Evolutionary conservation across 2,113 vertebrate species (phyloP), one percentile per base, ranked within the genome.

Genomic region (Oreochromis spilurus): DNA sequence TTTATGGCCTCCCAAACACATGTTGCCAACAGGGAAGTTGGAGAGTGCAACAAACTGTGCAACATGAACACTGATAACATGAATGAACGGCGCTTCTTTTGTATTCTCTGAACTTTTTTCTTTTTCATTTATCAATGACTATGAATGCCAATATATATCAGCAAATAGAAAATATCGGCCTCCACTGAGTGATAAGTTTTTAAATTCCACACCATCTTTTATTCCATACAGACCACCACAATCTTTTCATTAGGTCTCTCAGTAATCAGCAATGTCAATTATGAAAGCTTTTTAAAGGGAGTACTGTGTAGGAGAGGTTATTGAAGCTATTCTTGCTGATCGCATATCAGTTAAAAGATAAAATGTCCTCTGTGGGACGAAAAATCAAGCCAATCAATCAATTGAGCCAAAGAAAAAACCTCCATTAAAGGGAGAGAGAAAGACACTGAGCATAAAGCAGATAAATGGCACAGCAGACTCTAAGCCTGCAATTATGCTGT

Each of bases 371-470:
- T 17, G 38, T 2, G 55, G 53, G 17, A 21, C 3, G 45, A 17
- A 48, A 50, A 34, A 85, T 84, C 29, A 67, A 72, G 58, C 48
- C 50, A 82, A 81, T 43, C 65, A 70, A 70, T 70, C 82, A 92
- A 91, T 85, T 88, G 87, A 36, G 65, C 54, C 9, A 79, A 81
- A 83, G n/a, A n/a, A 54, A 67, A 55, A 43, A 2, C 4, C 29
- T 62, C 60, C 34, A 38, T 36, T 65, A 52, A 48, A 31, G 17
- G 40, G 31, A 36, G 82, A 52, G 19, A 31, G 43, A 36, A 13
- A 62, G 53, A 36, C 79, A 14, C 14, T 3, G 21, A 72, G 12
- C 38, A 72, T 26, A 67, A 72, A 77, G 43, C 9, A 50, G 9
- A 5, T 31, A 29, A 50, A 77, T 31, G n/a, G 43, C 43, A 38